Percentiles rank a stretch among this genome's conserved stretches.
These are phyloP conservation scores for Mus caroli DNA, from an alignment of 2,797 vertebrate species.

Conservation along the genomic window DNA sequence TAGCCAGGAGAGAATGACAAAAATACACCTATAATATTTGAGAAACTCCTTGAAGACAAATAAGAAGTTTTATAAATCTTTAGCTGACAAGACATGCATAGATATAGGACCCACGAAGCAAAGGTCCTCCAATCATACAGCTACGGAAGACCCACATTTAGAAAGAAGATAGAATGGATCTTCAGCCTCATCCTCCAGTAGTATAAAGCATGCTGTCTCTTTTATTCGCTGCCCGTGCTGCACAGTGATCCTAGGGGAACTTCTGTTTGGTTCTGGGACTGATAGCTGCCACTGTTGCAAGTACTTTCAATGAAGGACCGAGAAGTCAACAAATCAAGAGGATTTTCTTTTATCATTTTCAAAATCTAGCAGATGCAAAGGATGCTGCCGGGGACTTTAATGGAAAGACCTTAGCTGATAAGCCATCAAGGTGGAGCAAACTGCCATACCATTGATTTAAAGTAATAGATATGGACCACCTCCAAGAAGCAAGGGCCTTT, in stretches of 20 bases:
- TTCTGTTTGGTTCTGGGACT: not conserved
- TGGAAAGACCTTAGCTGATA: constrained; percentile 96
- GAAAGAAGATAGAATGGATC: constrained; percentile 21
- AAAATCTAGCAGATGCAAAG: not conserved
- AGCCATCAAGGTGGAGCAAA: constrained; percentile 98
- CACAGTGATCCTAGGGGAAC: not conserved
- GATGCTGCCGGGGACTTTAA: not conserved
- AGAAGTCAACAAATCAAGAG: not conserved
- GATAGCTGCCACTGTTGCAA: not conserved
- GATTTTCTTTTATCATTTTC: not conserved
- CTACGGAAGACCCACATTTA: not conserved
- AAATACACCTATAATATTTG: not conserved
- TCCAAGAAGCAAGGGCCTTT: constrained; percentile 94
- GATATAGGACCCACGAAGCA: not conserved
- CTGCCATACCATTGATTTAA: constrained; percentile 97
- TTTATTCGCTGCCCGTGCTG: not conserved
- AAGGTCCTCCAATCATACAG: not conserved
- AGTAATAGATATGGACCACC: constrained; percentile 93
- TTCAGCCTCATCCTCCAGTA: not conserved
- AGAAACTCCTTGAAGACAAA: constrained; percentile 36
- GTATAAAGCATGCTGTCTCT: not conserved
- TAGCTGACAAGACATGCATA: not conserved
- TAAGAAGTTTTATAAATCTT: not conserved
- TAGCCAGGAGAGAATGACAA: not conserved
- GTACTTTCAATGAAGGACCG: not conserved